Percentiles rank a stretch among this genome's conserved stretches.
Evolutionary conservation across 1,140 invertebrate species (phyloP).

Genomic region (Homarus americanus): DNA sequence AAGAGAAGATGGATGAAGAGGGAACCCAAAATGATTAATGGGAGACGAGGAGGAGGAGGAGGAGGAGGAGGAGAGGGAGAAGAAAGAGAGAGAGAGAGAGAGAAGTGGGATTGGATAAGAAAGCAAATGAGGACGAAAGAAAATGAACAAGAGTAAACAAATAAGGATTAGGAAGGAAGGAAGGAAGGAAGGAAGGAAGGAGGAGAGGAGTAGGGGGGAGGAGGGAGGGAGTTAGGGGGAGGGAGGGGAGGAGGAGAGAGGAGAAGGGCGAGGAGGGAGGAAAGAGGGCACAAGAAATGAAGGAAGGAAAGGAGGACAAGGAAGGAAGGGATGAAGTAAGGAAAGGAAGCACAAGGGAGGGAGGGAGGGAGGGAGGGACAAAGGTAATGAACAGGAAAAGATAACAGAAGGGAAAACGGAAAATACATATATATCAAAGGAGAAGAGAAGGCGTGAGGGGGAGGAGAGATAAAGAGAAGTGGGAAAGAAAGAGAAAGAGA

Average conservation of each 20-base stretch:
- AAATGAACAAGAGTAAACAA: not conserved
- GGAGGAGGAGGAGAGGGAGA: not conserved
- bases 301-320: not conserved
- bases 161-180: not conserved
- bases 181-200: not conserved
- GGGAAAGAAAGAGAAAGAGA: no score
- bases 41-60: not conserved
- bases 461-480: no score
- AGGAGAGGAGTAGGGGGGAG: not conserved
- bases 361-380: constrained; percentile 3
- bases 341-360: not conserved
- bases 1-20: constrained; percentile 30
- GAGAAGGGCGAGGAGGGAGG: not conserved
- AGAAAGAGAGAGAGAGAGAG: not conserved
- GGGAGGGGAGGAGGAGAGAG: not conserved
- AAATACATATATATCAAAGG: no score
- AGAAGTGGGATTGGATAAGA: constrained; percentile 5
- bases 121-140: no score
- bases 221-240: not conserved
- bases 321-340: not conserved
- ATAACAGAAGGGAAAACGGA: not conserved
- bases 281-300: no score
- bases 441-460: no score
- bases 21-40: not conserved
- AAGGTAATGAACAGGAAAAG: not conserved